Evolutionary conservation across 2,888 invertebrate genomes (phyloP).

Genomic region (Aelia acuminata): DNA sequence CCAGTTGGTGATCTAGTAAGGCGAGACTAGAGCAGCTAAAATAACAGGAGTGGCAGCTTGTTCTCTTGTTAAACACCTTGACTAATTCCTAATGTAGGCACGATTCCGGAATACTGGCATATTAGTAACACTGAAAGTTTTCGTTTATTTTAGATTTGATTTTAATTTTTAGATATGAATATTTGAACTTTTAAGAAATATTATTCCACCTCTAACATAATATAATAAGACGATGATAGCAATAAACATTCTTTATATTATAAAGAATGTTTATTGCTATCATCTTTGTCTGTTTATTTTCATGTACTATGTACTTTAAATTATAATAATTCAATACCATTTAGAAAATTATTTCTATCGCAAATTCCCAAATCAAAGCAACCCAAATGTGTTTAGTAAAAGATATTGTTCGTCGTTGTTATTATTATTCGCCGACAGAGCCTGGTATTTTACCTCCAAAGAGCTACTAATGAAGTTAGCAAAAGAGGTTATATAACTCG

Average conservation of each 20-base stretch:
- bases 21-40: constrained; percentile 31
- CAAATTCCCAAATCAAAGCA: too few species aligned
- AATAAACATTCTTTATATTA: too few species aligned
- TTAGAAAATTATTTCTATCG: too few species aligned
- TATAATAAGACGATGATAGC: too few species aligned
- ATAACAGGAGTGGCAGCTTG: constrained; percentile 31
- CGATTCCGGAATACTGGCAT: background rate
- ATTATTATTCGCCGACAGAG: background rate
- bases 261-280: too few species aligned
- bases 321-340: too few species aligned
- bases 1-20: constrained; percentile 44
- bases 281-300: too few species aligned
- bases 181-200: background rate
- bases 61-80: constrained; percentile 22
- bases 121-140: too few species aligned
- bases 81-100: constrained; percentile 18
- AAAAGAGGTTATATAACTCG: constrained; percentile 38
- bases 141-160: too few species aligned
- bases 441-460: background rate
- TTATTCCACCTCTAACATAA: background rate
- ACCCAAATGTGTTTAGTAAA: background rate
- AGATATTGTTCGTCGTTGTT: background rate
- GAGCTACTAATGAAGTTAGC: constrained; percentile 45
- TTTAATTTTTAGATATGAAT: too few species aligned
- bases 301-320: too few species aligned